Evolutionary conservation across 2,113 vertebrate species (phyloP).

Genomic region (Rhea pennata): DNA sequence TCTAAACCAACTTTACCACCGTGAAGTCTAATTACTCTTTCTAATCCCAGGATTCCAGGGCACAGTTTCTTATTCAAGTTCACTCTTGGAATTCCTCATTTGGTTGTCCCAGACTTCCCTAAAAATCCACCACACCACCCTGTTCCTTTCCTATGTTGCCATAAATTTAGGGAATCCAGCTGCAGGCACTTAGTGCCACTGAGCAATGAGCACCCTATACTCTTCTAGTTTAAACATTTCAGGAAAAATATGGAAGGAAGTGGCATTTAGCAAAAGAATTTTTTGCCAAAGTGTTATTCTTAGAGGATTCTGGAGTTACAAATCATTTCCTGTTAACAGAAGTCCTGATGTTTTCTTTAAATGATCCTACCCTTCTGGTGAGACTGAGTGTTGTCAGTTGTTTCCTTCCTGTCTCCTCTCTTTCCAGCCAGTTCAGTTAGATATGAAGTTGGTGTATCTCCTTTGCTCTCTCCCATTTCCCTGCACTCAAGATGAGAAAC

Average conservation of each 20-base stretch:
- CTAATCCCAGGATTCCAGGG: not conserved
- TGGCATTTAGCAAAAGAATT: not conserved
- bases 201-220: not conserved
- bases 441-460: too few species aligned
- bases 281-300: too few species aligned
- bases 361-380: too few species aligned
- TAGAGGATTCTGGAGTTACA: too few species aligned
- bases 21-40: not conserved
- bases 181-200: not conserved
- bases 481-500: too few species aligned
- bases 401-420: too few species aligned
- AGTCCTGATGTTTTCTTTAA: too few species aligned
- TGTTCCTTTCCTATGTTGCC: not conserved
- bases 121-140: not conserved
- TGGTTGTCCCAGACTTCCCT: not conserved
- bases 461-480: too few species aligned
- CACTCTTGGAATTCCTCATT: not conserved
- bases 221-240: not conserved
- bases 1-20: not conserved
- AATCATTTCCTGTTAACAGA: too few species aligned
- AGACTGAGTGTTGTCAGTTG: too few species aligned
- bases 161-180: not conserved
- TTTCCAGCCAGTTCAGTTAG: too few species aligned
- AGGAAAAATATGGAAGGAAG: not conserved
- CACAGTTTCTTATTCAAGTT: not conserved